phyloP scores from a whole-genome alignment of 2,888 invertebrate species.

The Scaptodrosophila latifasciaeformis region DNA sequence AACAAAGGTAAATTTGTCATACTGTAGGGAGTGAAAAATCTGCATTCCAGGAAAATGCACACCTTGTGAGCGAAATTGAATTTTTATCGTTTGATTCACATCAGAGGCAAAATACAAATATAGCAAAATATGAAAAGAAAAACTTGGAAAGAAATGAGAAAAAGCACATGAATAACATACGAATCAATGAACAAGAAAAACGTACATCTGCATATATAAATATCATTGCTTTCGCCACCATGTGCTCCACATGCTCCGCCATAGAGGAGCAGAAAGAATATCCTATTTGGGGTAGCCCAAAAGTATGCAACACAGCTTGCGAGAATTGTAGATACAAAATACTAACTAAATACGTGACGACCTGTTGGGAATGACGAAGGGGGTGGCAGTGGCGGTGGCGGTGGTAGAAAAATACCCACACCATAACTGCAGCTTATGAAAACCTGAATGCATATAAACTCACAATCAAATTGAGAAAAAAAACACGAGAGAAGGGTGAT shows the following conservation, averaged over 20 bases:
- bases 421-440: not conserved
- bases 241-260: not conserved
- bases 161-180: constrained; percentile 37
- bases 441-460: not conserved
- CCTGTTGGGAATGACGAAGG: no score
- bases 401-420: no score
- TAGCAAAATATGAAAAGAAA: constrained; percentile 9
- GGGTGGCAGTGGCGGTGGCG: no score
- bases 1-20: no score
- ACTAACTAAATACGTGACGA: constrained; percentile 42
- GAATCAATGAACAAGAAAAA: constrained; percentile 64
- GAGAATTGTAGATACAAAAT: not conserved
- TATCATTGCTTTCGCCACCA: not conserved
- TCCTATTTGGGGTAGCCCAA: constrained; percentile 29
- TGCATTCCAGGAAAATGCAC: constrained; percentile 19
- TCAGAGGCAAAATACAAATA: constrained; percentile 19
- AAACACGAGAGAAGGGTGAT: no score
- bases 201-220: constrained; percentile 27
- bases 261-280: not conserved
- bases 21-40: constrained; percentile 29
- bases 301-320: constrained; percentile 47
- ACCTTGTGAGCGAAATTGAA: constrained; percentile 56
- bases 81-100: constrained; percentile 53
- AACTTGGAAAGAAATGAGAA: constrained; percentile 12
- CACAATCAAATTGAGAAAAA: no score